A percentile compares a stretch with the other conserved stretches of the same genome.
Evolutionary conservation across 2,797 vertebrate species (phyloP).

Genomic region (Periparus ater): DNA sequence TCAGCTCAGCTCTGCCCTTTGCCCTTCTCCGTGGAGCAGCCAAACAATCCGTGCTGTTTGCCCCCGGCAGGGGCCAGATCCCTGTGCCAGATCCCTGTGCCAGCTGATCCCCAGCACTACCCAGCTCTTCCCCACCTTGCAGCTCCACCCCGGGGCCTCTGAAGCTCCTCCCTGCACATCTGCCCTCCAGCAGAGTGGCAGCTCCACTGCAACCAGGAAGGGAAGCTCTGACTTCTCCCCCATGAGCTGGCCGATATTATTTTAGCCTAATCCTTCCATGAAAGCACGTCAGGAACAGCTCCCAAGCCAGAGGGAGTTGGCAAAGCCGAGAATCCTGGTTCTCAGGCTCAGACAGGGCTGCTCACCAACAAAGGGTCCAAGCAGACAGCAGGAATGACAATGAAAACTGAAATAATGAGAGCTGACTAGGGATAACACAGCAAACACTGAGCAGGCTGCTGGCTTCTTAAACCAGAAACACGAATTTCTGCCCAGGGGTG

Average conservation of each 20-base stretch:
- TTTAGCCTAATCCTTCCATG: background rate
- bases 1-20: background rate
- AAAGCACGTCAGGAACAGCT: background rate
- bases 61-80: rapidly evolving
- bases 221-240: background rate
- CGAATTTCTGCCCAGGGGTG: background rate
- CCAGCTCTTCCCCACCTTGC: background rate
- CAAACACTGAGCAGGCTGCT: background rate
- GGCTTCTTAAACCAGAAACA: background rate
- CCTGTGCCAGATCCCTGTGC: rapidly evolving
- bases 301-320: background rate
- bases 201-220: background rate
- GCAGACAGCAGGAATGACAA: background rate
- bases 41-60: background rate
- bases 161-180: background rate
- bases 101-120: background rate
- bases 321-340: background rate
- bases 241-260: background rate
- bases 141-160: background rate
- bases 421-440: background rate
- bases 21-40: background rate
- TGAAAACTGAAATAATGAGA: background rate
- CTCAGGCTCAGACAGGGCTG: background rate
- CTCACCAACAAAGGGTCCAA: background rate
- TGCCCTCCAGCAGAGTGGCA: background rate